These are phyloP conservation scores for Agonopterix alstromeriana DNA, from an alignment of 2,888 invertebrate genomes.

Conservation along the genomic window DNA sequence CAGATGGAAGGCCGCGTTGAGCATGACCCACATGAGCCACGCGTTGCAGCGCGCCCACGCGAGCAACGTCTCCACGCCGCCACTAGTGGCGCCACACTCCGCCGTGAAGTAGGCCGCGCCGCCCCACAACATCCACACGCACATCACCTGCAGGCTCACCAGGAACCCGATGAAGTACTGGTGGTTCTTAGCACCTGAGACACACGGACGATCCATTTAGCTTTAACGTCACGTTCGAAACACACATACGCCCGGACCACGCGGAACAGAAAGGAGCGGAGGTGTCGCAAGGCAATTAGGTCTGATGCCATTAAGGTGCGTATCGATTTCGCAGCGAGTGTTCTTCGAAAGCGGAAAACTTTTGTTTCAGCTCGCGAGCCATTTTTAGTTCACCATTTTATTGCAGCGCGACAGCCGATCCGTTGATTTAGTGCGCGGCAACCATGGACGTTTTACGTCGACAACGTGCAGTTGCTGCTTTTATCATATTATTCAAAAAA, in stretches of 20 bases:
- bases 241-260: neutral
- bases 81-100: slow-evolving; percentile 62
- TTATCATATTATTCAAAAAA: no score
- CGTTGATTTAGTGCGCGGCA: no score
- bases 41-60: slow-evolving; percentile 85
- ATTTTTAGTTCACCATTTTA: no score
- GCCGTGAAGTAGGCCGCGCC: slow-evolving; percentile 81
- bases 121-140: slow-evolving; percentile 89
- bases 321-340: no score
- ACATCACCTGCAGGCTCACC: slow-evolving; percentile 87
- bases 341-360: no score
- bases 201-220: neutral
- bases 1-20: slow-evolving; percentile 89
- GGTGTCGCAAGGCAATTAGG: no score
- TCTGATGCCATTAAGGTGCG: no score
- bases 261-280: no score
- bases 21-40: slow-evolving; percentile 94
- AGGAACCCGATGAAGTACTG: slow-evolving; percentile 95
- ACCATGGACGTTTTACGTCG: no score
- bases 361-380: no score
- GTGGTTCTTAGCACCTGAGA: slow-evolving; percentile 89
- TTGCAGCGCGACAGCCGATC: no score
- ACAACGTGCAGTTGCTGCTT: no score
- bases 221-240: neutral
- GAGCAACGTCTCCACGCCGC: slow-evolving; percentile 42